Evolutionary conservation across 2,888 invertebrate genomes (phyloP).

Genomic region (Xestia xanthographa): DNA sequence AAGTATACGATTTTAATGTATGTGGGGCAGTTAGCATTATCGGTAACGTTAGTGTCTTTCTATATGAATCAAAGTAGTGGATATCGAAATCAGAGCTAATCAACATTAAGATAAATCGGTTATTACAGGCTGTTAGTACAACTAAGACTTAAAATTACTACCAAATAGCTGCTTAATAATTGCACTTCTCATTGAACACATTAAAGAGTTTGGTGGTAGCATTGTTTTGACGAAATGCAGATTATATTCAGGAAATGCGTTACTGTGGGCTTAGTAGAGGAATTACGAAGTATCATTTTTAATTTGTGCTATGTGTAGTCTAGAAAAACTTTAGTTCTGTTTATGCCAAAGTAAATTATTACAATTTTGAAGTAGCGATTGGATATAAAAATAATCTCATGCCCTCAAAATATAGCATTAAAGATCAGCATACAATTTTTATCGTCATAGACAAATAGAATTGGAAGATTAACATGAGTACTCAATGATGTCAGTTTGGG

Average conservation of each 20-base stretch:
- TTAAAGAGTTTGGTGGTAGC: conserved; percentile 54
- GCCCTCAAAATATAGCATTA: conserved; percentile 5
- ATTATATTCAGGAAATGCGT: conserved; percentile 40
- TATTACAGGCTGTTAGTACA: conserved; percentile 31
- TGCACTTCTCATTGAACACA: conserved; percentile 59
- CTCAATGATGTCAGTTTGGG: neutral
- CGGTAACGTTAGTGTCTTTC: neutral
- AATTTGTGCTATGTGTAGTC: conserved; percentile 44
- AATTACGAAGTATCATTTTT: neutral
- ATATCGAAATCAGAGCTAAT: conserved; percentile 3
- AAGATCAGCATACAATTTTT: conserved; percentile 20
- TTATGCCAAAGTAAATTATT: conserved; percentile 43
- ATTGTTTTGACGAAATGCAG: conserved; percentile 44
- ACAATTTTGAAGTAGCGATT: conserved; percentile 20
- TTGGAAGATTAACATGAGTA: conserved; percentile 35
- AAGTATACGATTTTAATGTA: neutral
- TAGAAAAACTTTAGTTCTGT: conserved; percentile 7
- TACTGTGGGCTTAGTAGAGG: neutral
- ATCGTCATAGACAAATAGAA: conserved; percentile 41
- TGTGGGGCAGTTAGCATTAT: neutral
- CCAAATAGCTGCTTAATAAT: conserved; percentile 60
- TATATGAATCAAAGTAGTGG: neutral
- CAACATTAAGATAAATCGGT: neutral
- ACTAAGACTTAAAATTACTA: conserved; percentile 55
- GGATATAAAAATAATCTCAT: conserved; percentile 27